Percentiles rank a stretch among this genome's conserved stretches.
Evolutionary conservation across 2,113 vertebrate species (phyloP).

Genomic region (Patagioenas fasciata): DNA sequence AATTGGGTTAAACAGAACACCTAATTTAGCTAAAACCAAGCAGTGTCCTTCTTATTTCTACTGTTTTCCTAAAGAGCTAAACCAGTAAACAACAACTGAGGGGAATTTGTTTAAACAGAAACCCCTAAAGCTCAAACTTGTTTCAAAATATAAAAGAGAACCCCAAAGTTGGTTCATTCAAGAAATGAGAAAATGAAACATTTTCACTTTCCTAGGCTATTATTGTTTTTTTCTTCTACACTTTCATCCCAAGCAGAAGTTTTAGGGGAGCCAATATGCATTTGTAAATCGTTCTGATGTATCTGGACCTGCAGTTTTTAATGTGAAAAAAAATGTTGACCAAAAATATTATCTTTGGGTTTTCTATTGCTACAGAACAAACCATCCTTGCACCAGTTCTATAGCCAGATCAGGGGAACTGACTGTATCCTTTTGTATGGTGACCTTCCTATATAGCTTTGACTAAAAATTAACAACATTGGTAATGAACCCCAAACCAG

Average conservation of each 20-base stretch:
- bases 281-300: neutral
- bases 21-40: neutral
- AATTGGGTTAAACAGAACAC: neutral
- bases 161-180: neutral
- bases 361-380: neutral
- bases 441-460: neutral
- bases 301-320: neutral
- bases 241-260: neutral
- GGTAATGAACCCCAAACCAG: neutral
- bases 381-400: neutral
- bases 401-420: fast-evolving
- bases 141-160: neutral
- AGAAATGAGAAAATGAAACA: neutral
- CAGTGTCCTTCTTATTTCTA: neutral
- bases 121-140: neutral
- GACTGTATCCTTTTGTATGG: neutral
- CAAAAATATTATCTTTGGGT: neutral
- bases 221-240: neutral
- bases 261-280: neutral
- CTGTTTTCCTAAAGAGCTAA: neutral
- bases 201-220: neutral
- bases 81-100: neutral
- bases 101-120: neutral
- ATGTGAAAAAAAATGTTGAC: neutral
- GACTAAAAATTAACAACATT: neutral